phyloP scores from a whole-genome alignment of 2,888 invertebrate species.

The Caenorhabditis virilis region DNA sequence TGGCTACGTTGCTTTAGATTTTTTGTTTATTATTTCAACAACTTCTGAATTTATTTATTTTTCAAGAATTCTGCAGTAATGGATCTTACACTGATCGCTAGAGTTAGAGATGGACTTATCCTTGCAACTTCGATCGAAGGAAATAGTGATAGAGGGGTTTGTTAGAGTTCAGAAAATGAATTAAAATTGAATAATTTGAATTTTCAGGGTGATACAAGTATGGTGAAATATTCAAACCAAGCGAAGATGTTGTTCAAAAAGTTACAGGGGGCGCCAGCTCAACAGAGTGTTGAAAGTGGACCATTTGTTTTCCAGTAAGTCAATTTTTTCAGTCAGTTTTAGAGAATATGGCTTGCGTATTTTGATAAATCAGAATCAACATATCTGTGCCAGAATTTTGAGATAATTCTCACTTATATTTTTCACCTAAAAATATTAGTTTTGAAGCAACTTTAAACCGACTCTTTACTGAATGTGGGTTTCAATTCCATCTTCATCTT shows the following conservation, averaged over 20 bases:
- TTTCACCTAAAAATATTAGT: no score
- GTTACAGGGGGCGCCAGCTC: conserved; percentile 85
- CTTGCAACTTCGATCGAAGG: conserved; percentile 96
- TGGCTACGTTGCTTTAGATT: background rate
- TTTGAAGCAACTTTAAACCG: no score
- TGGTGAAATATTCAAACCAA: conserved; percentile 97
- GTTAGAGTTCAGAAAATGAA: background rate
- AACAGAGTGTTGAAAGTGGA: conserved; percentile 95
- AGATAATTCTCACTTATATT: no score
- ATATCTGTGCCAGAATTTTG: no score
- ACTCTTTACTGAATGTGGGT: no score
- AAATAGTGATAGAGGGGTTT: conserved; percentile 74
- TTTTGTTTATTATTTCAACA: background rate
- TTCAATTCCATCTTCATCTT: no score
- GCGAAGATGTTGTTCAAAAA: conserved; percentile 97
- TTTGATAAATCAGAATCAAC: no score
- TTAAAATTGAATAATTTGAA: conserved; percentile 1
- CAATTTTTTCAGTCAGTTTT: no score
- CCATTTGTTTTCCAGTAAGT: conserved; percentile 96
- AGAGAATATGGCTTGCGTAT: no score
- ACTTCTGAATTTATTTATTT: conserved; percentile 1
- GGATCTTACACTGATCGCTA: conserved; percentile 94
- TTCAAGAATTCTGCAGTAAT: no score
- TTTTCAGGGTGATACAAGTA: conserved; percentile 84
- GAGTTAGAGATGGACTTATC: conserved; percentile 91